Conservation (phyloP, 2,113 vertebrate species). For the Cochlearius cochlearius region DNA sequence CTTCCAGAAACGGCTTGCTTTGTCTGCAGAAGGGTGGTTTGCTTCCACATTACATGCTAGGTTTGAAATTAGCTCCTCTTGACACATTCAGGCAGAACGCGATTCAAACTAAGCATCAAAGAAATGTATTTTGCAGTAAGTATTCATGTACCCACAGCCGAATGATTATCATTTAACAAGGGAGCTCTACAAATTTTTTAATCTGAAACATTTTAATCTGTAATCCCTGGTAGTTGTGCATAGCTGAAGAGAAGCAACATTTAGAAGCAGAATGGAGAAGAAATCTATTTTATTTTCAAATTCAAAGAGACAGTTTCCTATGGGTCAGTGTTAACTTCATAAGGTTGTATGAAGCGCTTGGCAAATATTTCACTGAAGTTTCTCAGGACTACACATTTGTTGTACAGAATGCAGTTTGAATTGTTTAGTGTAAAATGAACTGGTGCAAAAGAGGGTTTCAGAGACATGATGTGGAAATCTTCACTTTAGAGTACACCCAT, state of each 20-base stretch:
- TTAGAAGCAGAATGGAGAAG: background rate
- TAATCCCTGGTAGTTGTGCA: background rate
- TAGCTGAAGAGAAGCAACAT: background rate
- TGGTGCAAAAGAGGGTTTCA: background rate
- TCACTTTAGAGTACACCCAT: background rate
- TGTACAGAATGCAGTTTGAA: background rate
- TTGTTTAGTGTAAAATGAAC: background rate
- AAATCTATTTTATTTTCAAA: background rate
- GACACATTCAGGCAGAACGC: background rate
- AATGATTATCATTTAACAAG: background rate
- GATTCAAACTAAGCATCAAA: background rate
- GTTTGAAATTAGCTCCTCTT: slow-evolving; percentile 24
- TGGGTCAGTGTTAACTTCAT: background rate
- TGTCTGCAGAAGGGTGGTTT: background rate
- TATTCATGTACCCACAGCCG: background rate
- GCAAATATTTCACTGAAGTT: background rate
- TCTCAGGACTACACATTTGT: background rate
- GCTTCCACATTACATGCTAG: background rate
- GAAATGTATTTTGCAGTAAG: background rate
- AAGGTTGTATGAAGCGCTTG: background rate
- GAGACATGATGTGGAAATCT: background rate
- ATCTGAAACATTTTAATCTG: slow-evolving; percentile 21
- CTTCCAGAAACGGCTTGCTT: background rate
- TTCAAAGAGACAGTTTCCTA: background rate
- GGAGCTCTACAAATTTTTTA: background rate